Evolutionary conservation across 2,113 vertebrate species (phyloP).

Genomic region (Anguilla rostrata): DNA sequence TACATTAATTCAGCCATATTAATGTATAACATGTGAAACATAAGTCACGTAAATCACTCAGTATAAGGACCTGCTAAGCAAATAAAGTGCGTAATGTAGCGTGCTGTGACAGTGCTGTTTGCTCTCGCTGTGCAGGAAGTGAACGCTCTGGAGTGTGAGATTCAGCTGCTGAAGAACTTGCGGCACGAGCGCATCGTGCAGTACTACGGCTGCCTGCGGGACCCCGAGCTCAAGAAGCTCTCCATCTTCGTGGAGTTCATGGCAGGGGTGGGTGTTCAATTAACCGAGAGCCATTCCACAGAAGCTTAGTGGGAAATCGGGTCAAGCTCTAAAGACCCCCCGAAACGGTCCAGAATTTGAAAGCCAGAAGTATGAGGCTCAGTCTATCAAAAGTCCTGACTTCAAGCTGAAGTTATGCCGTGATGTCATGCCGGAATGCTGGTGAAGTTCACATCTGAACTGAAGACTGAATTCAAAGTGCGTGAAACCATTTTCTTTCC

Average conservation of each 20-base stretch:
- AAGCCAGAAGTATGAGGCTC: background rate
- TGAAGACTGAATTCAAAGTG: background rate
- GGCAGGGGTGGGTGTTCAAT: constrained; percentile 78
- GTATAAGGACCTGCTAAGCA: background rate
- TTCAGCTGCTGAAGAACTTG: constrained; percentile 88
- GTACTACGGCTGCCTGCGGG: constrained; percentile 85
- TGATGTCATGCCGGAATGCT: background rate
- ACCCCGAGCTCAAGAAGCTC: constrained; percentile 79
- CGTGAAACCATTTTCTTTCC: background rate
- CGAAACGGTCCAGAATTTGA: background rate
- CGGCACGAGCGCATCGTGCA: constrained; percentile 87
- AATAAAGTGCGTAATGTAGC: background rate
- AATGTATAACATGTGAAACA: background rate
- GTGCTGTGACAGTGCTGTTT: background rate
- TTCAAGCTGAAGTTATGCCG: background rate
- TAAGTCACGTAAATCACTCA: background rate
- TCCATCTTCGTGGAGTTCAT: constrained; percentile 92
- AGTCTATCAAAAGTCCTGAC: background rate
- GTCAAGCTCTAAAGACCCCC: background rate
- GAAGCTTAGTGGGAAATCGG: background rate
- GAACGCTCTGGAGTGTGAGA: constrained; percentile 89
- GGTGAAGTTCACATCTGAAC: background rate
- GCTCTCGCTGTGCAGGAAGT: constrained; percentile 73
- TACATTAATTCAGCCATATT: background rate
- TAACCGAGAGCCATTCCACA: background rate